Evolutionary conservation across 2,797 vertebrate genomes (phyloP), one percentile per base, ranked within the genome.

Genomic region (Smutsia gigantea): DNA sequence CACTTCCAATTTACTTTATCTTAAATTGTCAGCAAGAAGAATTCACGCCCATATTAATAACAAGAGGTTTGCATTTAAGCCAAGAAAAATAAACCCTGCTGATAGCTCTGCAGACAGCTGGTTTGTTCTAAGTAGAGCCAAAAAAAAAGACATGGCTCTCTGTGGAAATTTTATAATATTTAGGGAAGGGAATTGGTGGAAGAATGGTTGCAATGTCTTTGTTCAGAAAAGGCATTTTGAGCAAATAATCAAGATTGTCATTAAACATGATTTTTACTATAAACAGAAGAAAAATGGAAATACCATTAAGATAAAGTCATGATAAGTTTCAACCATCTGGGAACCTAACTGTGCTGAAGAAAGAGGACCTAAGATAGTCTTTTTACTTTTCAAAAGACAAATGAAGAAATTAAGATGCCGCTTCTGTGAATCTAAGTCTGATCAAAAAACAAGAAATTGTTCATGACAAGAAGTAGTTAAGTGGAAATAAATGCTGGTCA

Each of bases 1-100:
- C 98, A 98, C 96, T 98, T 98, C 91, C 97, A 98, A 98, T 99
- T 99, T 98, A 98, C 96, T 98, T 98, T 98, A 98, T 98, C 97
- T 98, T 98, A 98, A 98, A 98, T 98, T 99, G 98, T 99, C 98
- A 98, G 98, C 98, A 98, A 98, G 96, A 96, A 98, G 97, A 97
- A 97, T 97, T 97, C 93, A 96, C 64, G 85, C 97, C 96, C 97
- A 97, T 98, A 98, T 98, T 98, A 98, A 98, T 98, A 99, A 98
- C 97, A 98, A 87, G 95, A 98, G 92, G 95, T 97, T 98, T 99
- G 97, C 97, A 97, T 98, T 93, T 95, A 97, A 98, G 97, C 97
- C 98, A 98, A 98, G 95, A 98, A 98, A 98, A 98, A 98, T 97
- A 98, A 98, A 97, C 96, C 97, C 97, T 97, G 95, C 94, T 97